Percentiles rank a stretch among this genome's conserved stretches.
These are phyloP conservation scores for Anomalospiza imberbis DNA, from an alignment of 2,797 vertebrate genomes.

Conservation along the genomic window DNA sequence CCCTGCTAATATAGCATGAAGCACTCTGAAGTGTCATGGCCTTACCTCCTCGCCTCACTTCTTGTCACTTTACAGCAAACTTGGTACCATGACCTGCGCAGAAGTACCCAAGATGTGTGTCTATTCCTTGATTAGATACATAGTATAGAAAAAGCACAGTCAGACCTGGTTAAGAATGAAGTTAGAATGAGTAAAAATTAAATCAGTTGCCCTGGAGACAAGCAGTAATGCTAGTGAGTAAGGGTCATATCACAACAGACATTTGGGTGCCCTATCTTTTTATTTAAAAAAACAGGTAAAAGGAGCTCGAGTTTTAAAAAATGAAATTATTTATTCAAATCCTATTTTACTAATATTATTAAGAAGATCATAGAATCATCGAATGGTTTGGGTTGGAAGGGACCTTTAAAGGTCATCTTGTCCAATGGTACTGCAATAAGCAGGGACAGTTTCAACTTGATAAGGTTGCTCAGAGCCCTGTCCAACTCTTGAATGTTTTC, in stretches of 20 bases:
- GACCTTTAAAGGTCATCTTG: not conserved
- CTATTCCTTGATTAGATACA: not conserved
- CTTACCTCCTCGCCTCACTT: slow-evolving; percentile 18
- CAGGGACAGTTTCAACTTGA: not conserved
- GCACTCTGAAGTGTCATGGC: not conserved
- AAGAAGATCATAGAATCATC: not conserved
- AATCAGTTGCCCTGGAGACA: slow-evolving; percentile 14
- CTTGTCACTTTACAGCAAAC: not conserved
- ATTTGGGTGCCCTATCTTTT: not conserved
- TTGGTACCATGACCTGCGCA: accelerated
- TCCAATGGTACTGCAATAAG: accelerated
- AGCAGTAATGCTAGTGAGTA: not conserved
- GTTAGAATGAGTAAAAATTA: slow-evolving; percentile 4
- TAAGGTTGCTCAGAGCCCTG: not conserved
- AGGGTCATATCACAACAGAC: not conserved
- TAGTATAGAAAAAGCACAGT: not conserved
- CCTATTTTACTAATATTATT: not conserved
- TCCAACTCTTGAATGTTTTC: not conserved
- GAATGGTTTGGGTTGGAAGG: not conserved
- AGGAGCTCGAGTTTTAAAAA: not conserved
- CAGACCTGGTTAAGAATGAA: not conserved
- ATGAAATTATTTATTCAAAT: not conserved
- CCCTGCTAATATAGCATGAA: slow-evolving; percentile 24
- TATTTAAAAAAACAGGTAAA: not conserved
- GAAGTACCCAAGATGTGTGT: not conserved